Percentiles rank a stretch among this genome's conserved stretches.
Evolutionary conservation across 2,888 invertebrate genomes (phyloP).

Genomic region (Dascillus cervinus): DNA sequence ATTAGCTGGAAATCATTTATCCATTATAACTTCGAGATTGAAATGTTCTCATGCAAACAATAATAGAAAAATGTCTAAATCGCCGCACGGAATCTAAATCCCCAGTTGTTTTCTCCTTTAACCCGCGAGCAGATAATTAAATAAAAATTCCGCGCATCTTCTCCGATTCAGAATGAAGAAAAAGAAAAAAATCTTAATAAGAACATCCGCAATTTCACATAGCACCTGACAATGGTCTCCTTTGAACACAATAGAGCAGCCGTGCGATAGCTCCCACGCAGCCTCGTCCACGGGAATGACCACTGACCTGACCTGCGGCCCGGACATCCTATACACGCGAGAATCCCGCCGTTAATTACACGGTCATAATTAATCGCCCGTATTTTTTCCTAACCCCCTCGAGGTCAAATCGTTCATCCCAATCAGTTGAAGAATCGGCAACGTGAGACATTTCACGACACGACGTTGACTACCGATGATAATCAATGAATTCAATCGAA

Average conservation of each 20-base stretch:
- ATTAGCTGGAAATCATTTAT: too few relatives aligned
- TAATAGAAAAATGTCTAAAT: too few relatives aligned
- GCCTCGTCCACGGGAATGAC: slow-evolving; percentile 34
- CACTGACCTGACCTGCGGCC: slow-evolving; percentile 31
- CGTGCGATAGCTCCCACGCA: slow-evolving; percentile 41
- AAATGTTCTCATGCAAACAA: too few relatives aligned
- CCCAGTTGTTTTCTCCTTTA: too few relatives aligned
- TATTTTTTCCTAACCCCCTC: too few relatives aligned
- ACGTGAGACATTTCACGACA: slow-evolving; percentile 28
- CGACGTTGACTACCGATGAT: slow-evolving; percentile 20
- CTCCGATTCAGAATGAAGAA: too few relatives aligned
- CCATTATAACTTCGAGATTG: too few relatives aligned
- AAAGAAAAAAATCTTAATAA: slow-evolving; percentile 18
- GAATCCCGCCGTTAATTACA: slow-evolving; percentile 21
- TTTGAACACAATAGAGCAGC: slow-evolving; percentile 27
- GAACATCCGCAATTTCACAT: slow-evolving; percentile 18
- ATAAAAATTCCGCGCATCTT: too few relatives aligned
- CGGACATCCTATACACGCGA: slow-evolving; percentile 29
- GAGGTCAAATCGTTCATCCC: slow-evolving; percentile 3
- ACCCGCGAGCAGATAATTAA: too few relatives aligned
- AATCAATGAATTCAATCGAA: slow-evolving; percentile 24
- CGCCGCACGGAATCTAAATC: too few relatives aligned
- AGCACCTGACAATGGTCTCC: slow-evolving; percentile 19
- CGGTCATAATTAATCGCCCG: too few relatives aligned
- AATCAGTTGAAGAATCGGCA: slow-evolving; percentile 18